Evolutionary conservation across 2,797 vertebrate species (phyloP).

Genomic region (Enteromius afrohamiltoni): DNA sequence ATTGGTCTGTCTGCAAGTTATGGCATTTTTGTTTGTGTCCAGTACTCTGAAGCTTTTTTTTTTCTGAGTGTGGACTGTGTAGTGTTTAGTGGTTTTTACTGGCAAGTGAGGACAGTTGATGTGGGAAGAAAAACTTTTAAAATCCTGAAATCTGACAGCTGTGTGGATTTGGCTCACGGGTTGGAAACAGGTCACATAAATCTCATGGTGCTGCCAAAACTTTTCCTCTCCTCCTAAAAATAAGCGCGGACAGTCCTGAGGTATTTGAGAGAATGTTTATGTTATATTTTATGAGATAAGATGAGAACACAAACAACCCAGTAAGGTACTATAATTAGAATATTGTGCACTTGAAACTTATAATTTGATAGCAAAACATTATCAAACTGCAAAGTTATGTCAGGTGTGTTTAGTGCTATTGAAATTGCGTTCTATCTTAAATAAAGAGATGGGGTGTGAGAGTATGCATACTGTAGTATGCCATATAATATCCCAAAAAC

Average conservation of each 20-base stretch:
- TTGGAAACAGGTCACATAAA: conserved; percentile 49
- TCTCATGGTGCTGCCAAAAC: conserved; percentile 23
- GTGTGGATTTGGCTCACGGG: conserved; percentile 36
- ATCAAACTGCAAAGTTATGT: background rate
- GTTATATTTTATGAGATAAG: conserved; percentile 12
- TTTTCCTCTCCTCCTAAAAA: conserved; percentile 33
- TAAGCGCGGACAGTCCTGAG: conserved; percentile 31
- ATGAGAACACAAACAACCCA: conserved; percentile 20
- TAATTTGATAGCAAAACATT: conserved; percentile 12
- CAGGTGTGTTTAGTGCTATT: background rate
- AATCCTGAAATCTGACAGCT: conserved; percentile 45
- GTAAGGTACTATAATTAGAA: conserved; percentile 5
- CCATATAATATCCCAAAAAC: background rate
- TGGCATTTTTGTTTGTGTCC: conserved; percentile 9
- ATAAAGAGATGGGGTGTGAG: background rate
- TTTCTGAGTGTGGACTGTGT: conserved; percentile 22
- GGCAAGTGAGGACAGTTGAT: conserved; percentile 40
- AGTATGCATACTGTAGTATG: background rate
- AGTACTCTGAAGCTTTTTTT: conserved; percentile 40
- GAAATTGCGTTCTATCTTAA: background rate
- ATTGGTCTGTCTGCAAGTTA: background rate
- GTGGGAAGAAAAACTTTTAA: conserved; percentile 38
- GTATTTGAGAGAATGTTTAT: conserved; percentile 35
- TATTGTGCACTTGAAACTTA: background rate
- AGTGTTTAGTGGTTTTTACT: conserved; percentile 42